Evolutionary conservation across 2,797 vertebrate genomes (phyloP).

Genomic region (Liasis olivaceus): DNA sequence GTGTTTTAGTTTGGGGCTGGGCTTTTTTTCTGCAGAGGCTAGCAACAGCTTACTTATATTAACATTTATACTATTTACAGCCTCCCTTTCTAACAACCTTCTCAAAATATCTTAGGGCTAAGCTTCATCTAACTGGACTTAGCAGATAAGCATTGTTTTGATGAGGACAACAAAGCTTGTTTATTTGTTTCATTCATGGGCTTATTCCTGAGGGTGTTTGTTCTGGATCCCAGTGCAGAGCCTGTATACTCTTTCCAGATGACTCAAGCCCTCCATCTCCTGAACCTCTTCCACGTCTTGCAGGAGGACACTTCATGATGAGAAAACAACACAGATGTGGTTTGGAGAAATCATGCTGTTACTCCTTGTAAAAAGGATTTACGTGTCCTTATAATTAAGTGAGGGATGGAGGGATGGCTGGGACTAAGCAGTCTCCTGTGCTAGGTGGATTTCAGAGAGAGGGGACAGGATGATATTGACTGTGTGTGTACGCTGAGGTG

Average conservation of each 20-base stretch:
- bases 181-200: background rate
- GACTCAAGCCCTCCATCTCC: background rate
- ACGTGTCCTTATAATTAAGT: background rate
- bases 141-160: background rate
- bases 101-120: background rate
- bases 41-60: background rate
- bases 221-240: background rate
- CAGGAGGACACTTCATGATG: background rate
- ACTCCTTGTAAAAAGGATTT: background rate
- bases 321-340: background rate
- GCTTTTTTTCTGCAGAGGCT: background rate
- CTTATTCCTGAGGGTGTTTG: background rate
- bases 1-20: background rate
- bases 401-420: background rate
- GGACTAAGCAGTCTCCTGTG: background rate
- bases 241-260: background rate
- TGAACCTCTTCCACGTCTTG: background rate
- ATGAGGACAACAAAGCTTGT: background rate
- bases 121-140: background rate
- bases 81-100: background rate
- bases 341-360: background rate
- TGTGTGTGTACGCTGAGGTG: background rate
- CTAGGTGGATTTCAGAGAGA: background rate
- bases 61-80: background rate
- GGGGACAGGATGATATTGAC: background rate